A percentile compares a stretch with the other conserved stretches of the same genome.
Conservation (phyloP, 2,888 invertebrate genomes). For the Erebia aethiops region DNA sequence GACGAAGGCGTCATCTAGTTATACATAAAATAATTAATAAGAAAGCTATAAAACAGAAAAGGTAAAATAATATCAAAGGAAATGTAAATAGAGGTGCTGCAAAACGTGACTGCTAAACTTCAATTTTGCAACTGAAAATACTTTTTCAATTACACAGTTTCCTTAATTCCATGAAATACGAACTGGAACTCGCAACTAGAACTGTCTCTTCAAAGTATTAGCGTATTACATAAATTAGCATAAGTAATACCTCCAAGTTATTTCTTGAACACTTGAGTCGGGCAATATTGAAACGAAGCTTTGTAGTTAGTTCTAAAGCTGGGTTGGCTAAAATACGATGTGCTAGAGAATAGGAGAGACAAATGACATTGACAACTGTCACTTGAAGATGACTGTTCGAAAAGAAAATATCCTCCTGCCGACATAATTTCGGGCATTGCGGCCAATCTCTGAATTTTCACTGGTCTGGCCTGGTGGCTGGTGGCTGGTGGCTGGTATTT, state of each 20-base stretch:
- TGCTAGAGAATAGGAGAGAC: too few relatives aligned
- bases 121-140: constrained; percentile 6
- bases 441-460: too few relatives aligned
- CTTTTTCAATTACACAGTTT: constrained; percentile 14
- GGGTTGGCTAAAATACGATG: too few relatives aligned
- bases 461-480: too few relatives aligned
- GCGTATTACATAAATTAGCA: constrained; percentile 8
- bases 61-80: not conserved
- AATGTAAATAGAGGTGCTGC: not conserved
- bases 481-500: too few relatives aligned
- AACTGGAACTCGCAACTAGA: not conserved
- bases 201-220: constrained; percentile 8
- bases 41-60: not conserved
- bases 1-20: too few relatives aligned
- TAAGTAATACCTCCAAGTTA: not conserved
- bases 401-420: too few relatives aligned
- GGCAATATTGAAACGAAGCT: not conserved
- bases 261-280: not conserved
- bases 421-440: too few relatives aligned
- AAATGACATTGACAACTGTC: too few relatives aligned
- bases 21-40: too few relatives aligned
- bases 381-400: too few relatives aligned
- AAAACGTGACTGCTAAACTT: not conserved
- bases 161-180: constrained; percentile 14
- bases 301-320: not conserved